Conservation (phyloP, 2,888 invertebrate genomes). For the Strigamia crassipes region DNA sequence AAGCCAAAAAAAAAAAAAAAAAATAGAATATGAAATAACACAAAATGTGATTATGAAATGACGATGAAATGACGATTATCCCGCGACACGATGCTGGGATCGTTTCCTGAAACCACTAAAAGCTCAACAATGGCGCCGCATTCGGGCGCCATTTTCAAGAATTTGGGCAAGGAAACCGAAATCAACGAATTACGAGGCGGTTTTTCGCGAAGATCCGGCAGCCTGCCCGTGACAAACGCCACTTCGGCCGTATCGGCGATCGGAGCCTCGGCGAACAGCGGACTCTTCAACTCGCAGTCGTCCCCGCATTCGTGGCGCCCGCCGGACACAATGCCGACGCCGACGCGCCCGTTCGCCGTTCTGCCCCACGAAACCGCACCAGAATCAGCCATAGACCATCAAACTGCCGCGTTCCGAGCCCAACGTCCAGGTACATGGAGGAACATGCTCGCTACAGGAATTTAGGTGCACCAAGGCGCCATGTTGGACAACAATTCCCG, state of each 20-base stretch:
- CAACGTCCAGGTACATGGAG: background rate
- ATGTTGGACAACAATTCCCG: background rate
- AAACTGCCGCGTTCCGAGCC: background rate
- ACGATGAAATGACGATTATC: too few species aligned
- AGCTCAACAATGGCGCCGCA: slow-evolving; percentile 50
- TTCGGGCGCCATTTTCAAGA: slow-evolving; percentile 50
- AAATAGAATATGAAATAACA: too few species aligned
- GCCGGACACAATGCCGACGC: slow-evolving; percentile 51
- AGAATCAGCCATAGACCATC: background rate
- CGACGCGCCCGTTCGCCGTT: slow-evolving; percentile 52
- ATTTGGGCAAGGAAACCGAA: slow-evolving; percentile 52
- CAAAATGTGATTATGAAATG: too few species aligned
- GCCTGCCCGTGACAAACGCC: slow-evolving; percentile 50
- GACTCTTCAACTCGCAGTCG: slow-evolving; percentile 52
- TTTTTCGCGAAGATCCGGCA: slow-evolving; percentile 50
- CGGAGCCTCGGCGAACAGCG: slow-evolving; percentile 48
- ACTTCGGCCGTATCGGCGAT: slow-evolving; percentile 48
- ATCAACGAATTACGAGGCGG: slow-evolving; percentile 52
- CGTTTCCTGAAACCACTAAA: slow-evolving; percentile 46
- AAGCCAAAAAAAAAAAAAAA: too few species aligned
- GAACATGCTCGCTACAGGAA: background rate
- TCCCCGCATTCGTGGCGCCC: slow-evolving; percentile 52
- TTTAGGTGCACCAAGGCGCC: background rate
- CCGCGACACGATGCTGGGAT: slow-evolving; percentile 49
- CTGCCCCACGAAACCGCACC: slow-evolving; percentile 51